Base-by-base conservation (phyloP, 2,888 invertebrate genomes). In the Protophormia terraenovae region DNA sequence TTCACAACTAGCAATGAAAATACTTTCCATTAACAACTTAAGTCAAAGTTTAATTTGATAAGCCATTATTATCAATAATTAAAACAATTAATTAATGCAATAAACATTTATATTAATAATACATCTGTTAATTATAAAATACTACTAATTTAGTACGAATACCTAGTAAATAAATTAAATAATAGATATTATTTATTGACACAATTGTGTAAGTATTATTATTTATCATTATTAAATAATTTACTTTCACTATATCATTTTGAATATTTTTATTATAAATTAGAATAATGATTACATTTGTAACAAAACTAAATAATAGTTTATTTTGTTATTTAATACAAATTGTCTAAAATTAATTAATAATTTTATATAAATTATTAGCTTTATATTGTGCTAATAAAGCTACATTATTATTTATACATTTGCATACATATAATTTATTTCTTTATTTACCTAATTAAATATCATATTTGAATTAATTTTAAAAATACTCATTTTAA, bases 21-120 rank as follows among this genome's bases (percentile, higher is more conserved):
- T 55, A 55, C 7, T 29, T 29, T 58, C 5, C 27, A 55, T 27
- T 55, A 7, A 29, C 14, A n/a, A n/a, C n/a, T n/a, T 6, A n/a
- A 58, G 27, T 29, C n/a, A 58, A 58, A 29, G 29, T 58, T 58
- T 58, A 58, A 29, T 58, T 5, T 58, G 55, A 29, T 58, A 58
- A 58, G 55, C 55, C 8, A n/a, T 8, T 29, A n/a, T 7, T 58
- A 16, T 27, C 0, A 22, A 27, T 29, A 55, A 29, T n/a, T 29
- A 16, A 2, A n/a, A 29, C 22, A 35, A 16, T 71, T 60, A 19
- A 41, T 55, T 27, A 27, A 12, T 12, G 16, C 12, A 22, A 22
- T 6, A 47, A 29, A 5, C 53, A 53, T 71, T 41, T 71, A 10
- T 71, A 55, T 55, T 71, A 55, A 71, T 38, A 71, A 69, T 47